Evolutionary conservation across 2,888 invertebrate genomes (phyloP), one percentile per base, ranked within the genome.

Genomic region (Smittia aterrima): DNA sequence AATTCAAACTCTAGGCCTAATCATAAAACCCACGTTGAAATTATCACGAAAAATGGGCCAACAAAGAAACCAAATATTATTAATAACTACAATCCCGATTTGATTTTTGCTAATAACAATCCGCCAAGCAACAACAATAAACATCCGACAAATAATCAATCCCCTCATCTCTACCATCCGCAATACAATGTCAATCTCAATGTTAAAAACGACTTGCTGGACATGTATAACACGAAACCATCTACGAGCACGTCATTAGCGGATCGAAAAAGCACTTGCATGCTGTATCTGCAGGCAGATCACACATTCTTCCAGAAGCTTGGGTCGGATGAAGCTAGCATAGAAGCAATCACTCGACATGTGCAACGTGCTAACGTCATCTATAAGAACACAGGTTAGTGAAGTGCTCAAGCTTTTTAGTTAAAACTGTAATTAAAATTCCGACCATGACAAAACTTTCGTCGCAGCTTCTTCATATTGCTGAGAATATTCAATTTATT

Each of bases 221-320:
- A 72, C 79, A 78, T 74, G 79, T 77, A 58, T 78, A 78, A 1
- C 83, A 77, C 80, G 85, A 79, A 77, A 32, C 78, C 82, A 58
- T 75, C 81, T 67, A 82, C n/a, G 20, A 84, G 90, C 76, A 90
- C 90, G 6, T 89, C 89, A 1, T 87, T 92, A 58, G 92, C 92
- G 82, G 93, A 93, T 25, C 89, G 90, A 78, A 96, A 96, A 82
- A 95, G 93, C 47, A 96, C 96, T 0, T 98, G 98, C 80, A 92
- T 96, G 87, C 86, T 98, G 75, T 97, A 96, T 82, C 86, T 99
- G 79, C 96, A 98, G 83, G 97, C 98, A 1, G 95, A 95, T 84
- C 97, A 98, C 83, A 91, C 96, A 83, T 95, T 99, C 83, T 98
- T 92, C 84, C 91, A 95, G 80, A 91, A 95, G 83, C 95, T 97